Evolutionary conservation across 2,113 vertebrate species (phyloP).

Genomic region (Spermophilus dauricus): DNA sequence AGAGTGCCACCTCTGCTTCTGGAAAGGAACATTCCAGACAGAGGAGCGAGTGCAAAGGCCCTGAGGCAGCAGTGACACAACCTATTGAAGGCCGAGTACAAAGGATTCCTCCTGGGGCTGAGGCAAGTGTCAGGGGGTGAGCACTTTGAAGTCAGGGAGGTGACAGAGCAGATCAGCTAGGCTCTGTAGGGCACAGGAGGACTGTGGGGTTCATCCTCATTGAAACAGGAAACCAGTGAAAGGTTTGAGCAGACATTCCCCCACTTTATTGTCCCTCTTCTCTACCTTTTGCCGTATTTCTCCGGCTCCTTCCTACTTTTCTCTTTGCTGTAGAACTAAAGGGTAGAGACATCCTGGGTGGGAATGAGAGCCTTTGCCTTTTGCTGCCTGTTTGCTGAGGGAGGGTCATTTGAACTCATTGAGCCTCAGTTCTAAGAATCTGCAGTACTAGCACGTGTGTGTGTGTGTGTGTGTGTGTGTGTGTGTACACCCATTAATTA

Average conservation of each 20-base stretch:
- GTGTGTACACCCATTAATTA: neutral
- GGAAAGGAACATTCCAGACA: neutral
- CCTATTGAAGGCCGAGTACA: neutral
- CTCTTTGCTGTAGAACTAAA: neutral
- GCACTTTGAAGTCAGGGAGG: neutral
- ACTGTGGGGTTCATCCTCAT: neutral
- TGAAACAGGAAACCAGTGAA: neutral
- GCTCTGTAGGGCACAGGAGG: neutral
- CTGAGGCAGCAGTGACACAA: neutral
- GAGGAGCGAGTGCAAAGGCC: neutral
- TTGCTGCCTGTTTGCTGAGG: neutral
- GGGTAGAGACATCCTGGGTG: neutral
- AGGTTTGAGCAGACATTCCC: neutral
- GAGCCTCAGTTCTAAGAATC: neutral
- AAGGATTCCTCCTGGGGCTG: neutral
- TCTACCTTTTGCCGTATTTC: neutral
- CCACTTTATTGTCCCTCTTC: neutral
- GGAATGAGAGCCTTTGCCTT: neutral
- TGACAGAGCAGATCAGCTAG: neutral
- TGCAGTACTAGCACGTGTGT: neutral
- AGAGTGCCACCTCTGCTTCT: neutral
- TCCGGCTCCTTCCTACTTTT: neutral
- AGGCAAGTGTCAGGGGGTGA: rapidly evolving
- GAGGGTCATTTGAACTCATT: neutral
- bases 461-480: neutral